Conservation (phyloP, 2,113 vertebrate species). For the Tinamus guttatus region DNA sequence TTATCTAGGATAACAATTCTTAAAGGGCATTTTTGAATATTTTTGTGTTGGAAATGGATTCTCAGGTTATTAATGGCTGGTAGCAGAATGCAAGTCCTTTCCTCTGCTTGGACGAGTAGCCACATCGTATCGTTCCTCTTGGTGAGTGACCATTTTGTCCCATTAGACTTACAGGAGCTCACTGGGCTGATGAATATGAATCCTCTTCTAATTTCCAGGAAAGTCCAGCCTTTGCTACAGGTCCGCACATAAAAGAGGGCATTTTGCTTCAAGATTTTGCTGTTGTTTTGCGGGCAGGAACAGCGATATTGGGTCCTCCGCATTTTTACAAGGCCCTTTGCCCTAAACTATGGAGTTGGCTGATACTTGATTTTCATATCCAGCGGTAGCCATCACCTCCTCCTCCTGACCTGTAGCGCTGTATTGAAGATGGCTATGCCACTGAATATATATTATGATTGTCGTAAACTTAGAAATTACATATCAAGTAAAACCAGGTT, state of each 20-base stretch:
- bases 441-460: background rate
- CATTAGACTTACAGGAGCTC: background rate
- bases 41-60: background rate
- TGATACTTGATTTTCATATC: background rate
- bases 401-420: background rate
- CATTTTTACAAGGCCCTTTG: background rate
- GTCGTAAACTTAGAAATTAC: no score
- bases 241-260: background rate
- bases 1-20: background rate
- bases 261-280: background rate
- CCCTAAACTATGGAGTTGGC: background rate
- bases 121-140: background rate
- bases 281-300: background rate
- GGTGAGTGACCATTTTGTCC: background rate
- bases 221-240: background rate
- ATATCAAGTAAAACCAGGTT: background rate
- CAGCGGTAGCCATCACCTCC: background rate
- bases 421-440: rapidly evolving
- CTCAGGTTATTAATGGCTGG: background rate
- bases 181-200: background rate
- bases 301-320: background rate
- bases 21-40: background rate
- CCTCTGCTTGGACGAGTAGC: background rate
- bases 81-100: background rate
- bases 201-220: background rate